phyloP scores from a whole-genome alignment of 2,113 vertebrate genomes.

The Hypanus sabinus region DNA sequence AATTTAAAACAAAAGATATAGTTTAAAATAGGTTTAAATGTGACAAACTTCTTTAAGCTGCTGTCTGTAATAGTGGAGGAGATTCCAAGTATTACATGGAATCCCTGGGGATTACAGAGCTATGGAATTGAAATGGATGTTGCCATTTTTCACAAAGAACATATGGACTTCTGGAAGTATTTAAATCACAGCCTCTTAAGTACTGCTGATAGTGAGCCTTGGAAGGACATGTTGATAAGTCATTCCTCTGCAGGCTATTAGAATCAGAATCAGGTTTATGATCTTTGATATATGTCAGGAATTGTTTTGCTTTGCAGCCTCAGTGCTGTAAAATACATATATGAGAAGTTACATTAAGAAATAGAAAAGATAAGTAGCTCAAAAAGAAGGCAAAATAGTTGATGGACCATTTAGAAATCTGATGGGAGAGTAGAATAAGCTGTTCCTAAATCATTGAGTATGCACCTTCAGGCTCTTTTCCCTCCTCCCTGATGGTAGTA shows the following conservation, averaged over 20 bases:
- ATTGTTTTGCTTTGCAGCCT: too few species aligned
- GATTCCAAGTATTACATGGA: background rate
- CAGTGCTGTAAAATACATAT: too few species aligned
- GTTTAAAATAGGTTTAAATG: background rate
- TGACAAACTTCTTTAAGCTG: background rate
- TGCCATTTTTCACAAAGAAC: background rate
- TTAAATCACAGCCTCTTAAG: background rate
- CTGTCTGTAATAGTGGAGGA: background rate
- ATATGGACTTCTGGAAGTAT: background rate
- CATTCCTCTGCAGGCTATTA: background rate
- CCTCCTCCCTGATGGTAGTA: too few species aligned
- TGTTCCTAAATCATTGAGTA: too few species aligned
- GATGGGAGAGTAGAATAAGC: too few species aligned
- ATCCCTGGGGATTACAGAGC: background rate
- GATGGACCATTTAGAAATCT: too few species aligned
- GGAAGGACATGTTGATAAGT: background rate
- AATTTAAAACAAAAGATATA: background rate
- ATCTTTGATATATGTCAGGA: too few species aligned
- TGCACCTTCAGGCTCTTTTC: too few species aligned
- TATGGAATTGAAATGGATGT: background rate
- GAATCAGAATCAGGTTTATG: too few species aligned
- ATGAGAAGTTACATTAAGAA: too few species aligned
- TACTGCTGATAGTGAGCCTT: background rate
- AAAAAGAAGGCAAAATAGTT: too few species aligned
- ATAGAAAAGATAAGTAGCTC: too few species aligned